phyloP scores from a whole-genome alignment of 2,797 vertebrate species.

The Pseudochirops cupreus region DNA sequence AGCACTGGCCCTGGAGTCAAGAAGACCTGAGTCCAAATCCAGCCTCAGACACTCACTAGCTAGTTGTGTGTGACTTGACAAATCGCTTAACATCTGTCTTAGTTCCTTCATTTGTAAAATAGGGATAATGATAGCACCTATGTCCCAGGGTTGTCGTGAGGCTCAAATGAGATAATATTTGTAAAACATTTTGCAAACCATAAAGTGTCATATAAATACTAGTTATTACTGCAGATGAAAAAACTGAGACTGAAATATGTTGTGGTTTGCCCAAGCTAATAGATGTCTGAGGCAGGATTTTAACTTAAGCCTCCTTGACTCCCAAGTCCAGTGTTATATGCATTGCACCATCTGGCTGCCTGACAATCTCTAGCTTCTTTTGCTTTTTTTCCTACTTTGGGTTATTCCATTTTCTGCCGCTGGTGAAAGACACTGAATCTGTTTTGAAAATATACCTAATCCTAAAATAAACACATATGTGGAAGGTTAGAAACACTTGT shows the following conservation, averaged over 20 bases:
- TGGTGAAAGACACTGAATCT: not conserved
- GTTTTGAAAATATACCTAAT: not conserved
- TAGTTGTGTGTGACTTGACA: not conserved
- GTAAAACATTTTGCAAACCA: not conserved
- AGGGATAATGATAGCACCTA: not conserved
- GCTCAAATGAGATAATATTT: not conserved
- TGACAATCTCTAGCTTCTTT: not conserved
- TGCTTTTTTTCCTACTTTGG: not conserved
- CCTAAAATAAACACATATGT: not conserved
- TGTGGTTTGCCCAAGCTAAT: not conserved
- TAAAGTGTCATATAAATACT: not conserved
- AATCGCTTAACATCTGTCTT: not conserved
- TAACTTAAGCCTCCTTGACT: not conserved
- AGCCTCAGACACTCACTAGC: not conserved
- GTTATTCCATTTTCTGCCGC: not conserved
- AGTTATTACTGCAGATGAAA: not conserved
- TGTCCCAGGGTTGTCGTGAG: not conserved
- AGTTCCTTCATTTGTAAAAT: not conserved
- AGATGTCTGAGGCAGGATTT: not conserved
- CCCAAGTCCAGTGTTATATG: not conserved
- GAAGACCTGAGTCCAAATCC: not conserved
- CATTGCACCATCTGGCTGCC: not conserved
- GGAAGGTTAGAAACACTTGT: not conserved
- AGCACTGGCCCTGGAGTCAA: not conserved
- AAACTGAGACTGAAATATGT: not conserved